Evolutionary conservation across 1,140 invertebrate genomes (phyloP), one percentile per base, ranked within the genome.

Genomic region (Drosophila dunni): DNA sequence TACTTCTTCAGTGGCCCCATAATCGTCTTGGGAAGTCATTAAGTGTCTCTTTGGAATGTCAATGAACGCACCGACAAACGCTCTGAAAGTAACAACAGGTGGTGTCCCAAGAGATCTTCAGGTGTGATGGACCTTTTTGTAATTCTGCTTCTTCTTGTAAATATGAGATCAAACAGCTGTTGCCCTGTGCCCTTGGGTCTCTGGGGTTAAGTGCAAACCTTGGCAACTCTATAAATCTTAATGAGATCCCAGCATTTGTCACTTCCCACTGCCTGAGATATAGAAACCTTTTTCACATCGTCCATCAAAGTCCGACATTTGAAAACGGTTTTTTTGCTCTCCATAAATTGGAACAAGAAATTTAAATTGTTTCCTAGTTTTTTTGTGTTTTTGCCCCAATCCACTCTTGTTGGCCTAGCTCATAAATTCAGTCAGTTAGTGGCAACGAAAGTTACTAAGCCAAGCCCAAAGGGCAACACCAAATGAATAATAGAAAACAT

Each of bases 261-360:
- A 65, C 34, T 42, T 50, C 57, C 75, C 33, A 78, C 77, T 8
- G 61, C 62, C 33, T 38, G 42, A 17, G 44, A 60, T 36, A 69
- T 34, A 77, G 45, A 71, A 17, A 56, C 67, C 62, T 57, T 45
- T 62, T 54, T 54, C 56, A 69, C 50, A 56, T 56, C 15, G 36
- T 56, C 15, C 40, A 40, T 56, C 53, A 56, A 17, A 38, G 17
- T 36, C 2, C 15, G 53, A 57, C 29, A 9, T 33, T 51, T 63
- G 46, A 7, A 46, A 62, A 48, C 29, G 42, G 42, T 61, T 45
- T 29, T 29, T 29, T 29, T 29, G 24, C 24, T 29, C 24, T 48
- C 34, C 45, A 45, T 36, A 77, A 79, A 78, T 63, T 79, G 70
- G 64, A 78, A 71, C 80, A 82, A 80, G 80, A 82, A 82, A 82